Base-by-base conservation (phyloP, 2,888 invertebrate species). In the Elegia similella region DNA sequence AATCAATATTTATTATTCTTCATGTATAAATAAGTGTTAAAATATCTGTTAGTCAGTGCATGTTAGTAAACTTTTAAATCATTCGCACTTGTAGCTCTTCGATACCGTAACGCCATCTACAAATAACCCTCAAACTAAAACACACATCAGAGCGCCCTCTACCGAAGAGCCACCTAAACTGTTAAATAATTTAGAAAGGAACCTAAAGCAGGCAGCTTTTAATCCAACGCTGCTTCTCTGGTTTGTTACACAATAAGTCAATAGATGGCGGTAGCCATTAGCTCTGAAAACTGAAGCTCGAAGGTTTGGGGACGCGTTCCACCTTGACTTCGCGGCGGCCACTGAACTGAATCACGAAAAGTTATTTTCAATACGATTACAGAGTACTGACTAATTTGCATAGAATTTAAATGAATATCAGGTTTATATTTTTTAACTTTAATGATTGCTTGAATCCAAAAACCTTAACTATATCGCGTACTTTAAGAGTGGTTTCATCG, bases 291-390 rank as follows among this genome's bases (percentile, higher is more conserved):
- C 16, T 38, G 30, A 48, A 30, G 7, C 7, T 13, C 6, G 6
- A 12, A 15, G 6, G 15, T 15, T 23, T 12, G 6, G 30, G 44
- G 3, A 15, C 32, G 12, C 15, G 29, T 30, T 12, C 5, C 44
- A 54, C 54, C 48, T 56, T 56, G 48, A 56, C 56, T 56, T 48
- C 48, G 12, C 30, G 38, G 42, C 48, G 48, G 47, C 34, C 55
- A 47, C 17, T 38, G 48, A 55, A 42, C 42, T 44, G 32, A 55
- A 13, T 50, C 29, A 38, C 42, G 1, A 23, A 17, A 15, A 48
- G 23, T 30, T 56, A 56, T 48, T 56, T 56, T 42, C 17, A 55
- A 43, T 44, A 44, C 17, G 32, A 32, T 44, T 53, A 44, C 16
- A 12, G 44, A 55, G 32, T 44, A 44, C n/a, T 13, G 15, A 55